phyloP scores from a whole-genome alignment of 2,113 vertebrate species.

The Accipiter cooperii region DNA sequence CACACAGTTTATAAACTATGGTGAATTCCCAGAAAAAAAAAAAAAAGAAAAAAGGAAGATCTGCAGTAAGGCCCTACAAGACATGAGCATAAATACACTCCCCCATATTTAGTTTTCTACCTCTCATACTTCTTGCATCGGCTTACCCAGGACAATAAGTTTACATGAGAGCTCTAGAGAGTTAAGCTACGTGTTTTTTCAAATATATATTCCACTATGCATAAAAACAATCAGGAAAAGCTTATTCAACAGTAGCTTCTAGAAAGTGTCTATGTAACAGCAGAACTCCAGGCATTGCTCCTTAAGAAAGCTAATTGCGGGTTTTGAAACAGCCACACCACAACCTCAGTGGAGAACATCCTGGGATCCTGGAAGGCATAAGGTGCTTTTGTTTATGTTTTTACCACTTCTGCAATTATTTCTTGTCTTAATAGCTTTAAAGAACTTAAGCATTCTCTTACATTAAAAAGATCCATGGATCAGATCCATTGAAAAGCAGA shows the following conservation, averaged over 20 bases:
- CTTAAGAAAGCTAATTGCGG: not conserved
- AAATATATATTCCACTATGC: not conserved
- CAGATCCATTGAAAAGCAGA: not conserved
- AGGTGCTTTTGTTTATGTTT: not conserved
- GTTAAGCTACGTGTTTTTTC: fast-evolving
- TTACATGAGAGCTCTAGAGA: not conserved
- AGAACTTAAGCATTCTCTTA: not conserved
- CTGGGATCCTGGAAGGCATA: not conserved
- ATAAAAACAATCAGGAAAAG: not conserved
- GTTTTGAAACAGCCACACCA: not conserved
- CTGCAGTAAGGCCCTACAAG: not conserved
- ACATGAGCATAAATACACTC: not conserved
- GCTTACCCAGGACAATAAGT: not conserved
- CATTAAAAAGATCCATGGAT: not conserved
- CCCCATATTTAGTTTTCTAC: not conserved
- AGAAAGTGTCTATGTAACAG: not conserved
- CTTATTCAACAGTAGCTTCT: not conserved
- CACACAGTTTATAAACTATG: not conserved
- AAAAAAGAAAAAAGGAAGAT: not conserved
- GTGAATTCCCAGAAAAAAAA: not conserved
- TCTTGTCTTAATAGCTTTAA: not conserved
- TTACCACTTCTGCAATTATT: not conserved
- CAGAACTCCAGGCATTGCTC: not conserved
- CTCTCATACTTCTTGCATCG: not conserved
- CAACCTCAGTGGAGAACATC: not conserved